phyloP scores from a whole-genome alignment of 1,140 invertebrate species.

The Mactra quadrangularis region DNA sequence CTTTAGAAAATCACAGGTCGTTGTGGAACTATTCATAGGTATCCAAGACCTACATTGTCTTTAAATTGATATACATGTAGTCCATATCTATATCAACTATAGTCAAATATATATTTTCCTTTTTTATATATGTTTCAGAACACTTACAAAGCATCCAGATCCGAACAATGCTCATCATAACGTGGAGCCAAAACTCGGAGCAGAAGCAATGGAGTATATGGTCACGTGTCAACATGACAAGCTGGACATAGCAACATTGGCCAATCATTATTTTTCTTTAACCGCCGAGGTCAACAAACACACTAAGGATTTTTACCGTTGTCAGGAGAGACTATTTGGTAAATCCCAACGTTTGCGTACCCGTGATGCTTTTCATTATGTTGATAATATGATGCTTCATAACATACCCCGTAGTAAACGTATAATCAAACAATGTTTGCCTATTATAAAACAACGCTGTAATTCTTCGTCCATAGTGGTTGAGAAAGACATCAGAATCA shows the following conservation, averaged over 20 bases:
- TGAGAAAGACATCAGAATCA: constrained; percentile 22
- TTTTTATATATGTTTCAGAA: not conserved
- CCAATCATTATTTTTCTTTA: constrained; percentile 2
- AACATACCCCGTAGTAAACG: not conserved
- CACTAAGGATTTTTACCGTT: not conserved
- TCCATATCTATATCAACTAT: too few relatives aligned
- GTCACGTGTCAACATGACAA: constrained; percentile 12
- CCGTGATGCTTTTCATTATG: constrained; percentile 2
- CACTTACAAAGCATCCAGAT: not conserved
- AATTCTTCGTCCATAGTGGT: not conserved
- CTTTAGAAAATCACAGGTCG: too few relatives aligned
- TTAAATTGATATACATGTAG: too few relatives aligned
- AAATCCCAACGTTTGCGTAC: not conserved
- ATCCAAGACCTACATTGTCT: too few relatives aligned
- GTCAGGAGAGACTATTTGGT: constrained; percentile 2
- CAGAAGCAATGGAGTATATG: constrained; percentile 18
- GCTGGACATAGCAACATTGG: constrained; percentile 14
- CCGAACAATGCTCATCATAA: not conserved
- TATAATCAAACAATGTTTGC: constrained; percentile 8
- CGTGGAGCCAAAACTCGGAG: not conserved
- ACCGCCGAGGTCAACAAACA: not conserved
- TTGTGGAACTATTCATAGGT: too few relatives aligned
- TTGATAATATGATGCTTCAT: not conserved
- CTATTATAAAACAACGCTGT: constrained; percentile 2
- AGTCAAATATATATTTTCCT: too few relatives aligned